A percentile compares a stretch with the other conserved stretches of the same genome.
phyloP scores from a whole-genome alignment of 1,140 invertebrate species.

The Ostrea edulis region DNA sequence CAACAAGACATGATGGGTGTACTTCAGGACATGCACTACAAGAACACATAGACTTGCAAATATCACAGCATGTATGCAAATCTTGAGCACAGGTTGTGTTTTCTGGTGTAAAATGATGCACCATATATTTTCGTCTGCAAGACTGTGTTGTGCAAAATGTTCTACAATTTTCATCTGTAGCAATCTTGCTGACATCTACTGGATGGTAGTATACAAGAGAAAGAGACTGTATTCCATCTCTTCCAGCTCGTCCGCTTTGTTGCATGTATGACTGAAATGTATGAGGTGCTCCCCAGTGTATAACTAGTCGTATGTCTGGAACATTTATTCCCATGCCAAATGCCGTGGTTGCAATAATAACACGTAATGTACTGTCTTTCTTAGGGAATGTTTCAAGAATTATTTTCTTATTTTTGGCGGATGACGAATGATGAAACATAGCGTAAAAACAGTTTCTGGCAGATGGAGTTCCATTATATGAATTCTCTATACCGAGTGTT shows the following conservation, averaged over 20 bases:
- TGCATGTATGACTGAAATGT: slow-evolving; percentile 38
- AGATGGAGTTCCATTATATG: slow-evolving; percentile 29
- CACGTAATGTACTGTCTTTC: slow-evolving; percentile 8
- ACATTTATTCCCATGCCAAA: slow-evolving; percentile 43
- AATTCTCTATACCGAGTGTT: neutral
- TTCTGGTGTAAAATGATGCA: slow-evolving; percentile 31
- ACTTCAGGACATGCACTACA: neutral
- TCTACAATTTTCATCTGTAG: slow-evolving; percentile 32
- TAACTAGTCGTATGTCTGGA: slow-evolving; percentile 8
- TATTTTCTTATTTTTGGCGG: neutral
- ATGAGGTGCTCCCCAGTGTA: slow-evolving; percentile 46
- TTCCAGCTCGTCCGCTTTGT: slow-evolving; percentile 36
- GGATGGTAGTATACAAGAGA: slow-evolving; percentile 39
- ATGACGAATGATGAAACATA: slow-evolving; percentile 19
- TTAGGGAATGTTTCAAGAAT: slow-evolving; percentile 4
- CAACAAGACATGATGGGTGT: neutral
- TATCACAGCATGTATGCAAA: neutral
- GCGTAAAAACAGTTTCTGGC: neutral
- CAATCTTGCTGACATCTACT: slow-evolving; percentile 22
- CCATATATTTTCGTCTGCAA: slow-evolving; percentile 6
- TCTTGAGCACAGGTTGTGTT: neutral
- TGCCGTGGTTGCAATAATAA: slow-evolving; percentile 16
- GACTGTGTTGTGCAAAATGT: neutral
- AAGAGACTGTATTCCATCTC: slow-evolving; percentile 35
- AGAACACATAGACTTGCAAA: neutral